phyloP scores from a whole-genome alignment of 2,888 invertebrate species.

The Andrena minutula region DNA sequence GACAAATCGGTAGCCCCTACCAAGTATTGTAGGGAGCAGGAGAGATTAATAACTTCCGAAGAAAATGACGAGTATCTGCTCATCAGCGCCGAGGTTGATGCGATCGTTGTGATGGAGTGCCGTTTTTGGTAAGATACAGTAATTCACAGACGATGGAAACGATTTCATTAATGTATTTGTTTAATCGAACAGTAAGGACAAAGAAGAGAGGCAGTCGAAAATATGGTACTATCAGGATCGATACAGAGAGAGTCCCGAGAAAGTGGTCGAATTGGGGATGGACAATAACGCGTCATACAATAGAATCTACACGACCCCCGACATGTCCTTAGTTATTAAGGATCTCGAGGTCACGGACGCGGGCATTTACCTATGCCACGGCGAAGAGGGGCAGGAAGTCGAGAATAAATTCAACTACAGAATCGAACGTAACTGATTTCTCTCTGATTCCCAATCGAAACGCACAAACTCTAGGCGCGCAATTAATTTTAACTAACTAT shows the following conservation, averaged over 20 bases:
- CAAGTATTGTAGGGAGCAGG: slow-evolving; percentile 84
- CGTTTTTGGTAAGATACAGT: slow-evolving; percentile 84
- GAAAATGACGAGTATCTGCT: slow-evolving; percentile 85
- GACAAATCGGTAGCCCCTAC: slow-evolving; percentile 69
- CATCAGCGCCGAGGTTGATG: slow-evolving; percentile 83
- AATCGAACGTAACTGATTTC: slow-evolving; percentile 84
- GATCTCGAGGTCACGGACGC: slow-evolving; percentile 83
- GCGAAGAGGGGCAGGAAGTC: slow-evolving; percentile 81
- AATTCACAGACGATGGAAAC: not conserved
- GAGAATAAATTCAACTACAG: slow-evolving; percentile 86
- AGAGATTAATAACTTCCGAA: slow-evolving; percentile 84
- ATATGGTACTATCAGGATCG: slow-evolving; percentile 86
- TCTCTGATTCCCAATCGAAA: not conserved
- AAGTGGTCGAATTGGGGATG: slow-evolving; percentile 85
- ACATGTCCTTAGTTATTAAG: slow-evolving; percentile 85
- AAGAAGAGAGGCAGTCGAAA: slow-evolving; percentile 84
- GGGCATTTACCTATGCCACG: slow-evolving; percentile 86
- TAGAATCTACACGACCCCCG: slow-evolving; percentile 84
- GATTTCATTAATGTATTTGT: slow-evolving; percentile 1
- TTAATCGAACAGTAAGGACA: slow-evolving; percentile 71
- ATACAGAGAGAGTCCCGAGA: slow-evolving; percentile 76
- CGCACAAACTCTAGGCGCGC: not conserved
- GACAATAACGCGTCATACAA: slow-evolving; percentile 84
- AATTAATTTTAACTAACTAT: not conserved
- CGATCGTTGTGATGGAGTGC: slow-evolving; percentile 85